Evolutionary conservation across 2,113 vertebrate genomes (phyloP), one percentile per base, ranked within the genome.

Genomic region (Phalacrocorax brasilianus): DNA sequence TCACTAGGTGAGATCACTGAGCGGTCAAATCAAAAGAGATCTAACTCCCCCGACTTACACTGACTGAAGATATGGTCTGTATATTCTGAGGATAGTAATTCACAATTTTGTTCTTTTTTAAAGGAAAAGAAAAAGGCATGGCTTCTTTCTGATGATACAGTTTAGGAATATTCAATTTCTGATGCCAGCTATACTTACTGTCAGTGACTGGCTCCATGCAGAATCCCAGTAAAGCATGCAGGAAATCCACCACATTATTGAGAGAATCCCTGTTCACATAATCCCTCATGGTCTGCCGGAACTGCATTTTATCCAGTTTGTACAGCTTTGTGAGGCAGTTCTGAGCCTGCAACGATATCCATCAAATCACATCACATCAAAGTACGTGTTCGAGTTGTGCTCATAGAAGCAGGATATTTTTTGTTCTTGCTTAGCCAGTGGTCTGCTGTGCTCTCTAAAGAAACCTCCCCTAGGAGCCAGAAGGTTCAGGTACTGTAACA

Each of bases 241-340:
- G 98, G 98, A 99, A 99, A 98, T 99, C 99, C 97, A 99, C 99
- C 88, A 99, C 99, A 20, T 99, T 99, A 98, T 99, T 99, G 94
- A 99, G 99, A 50, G 99, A 99, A 96, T 99, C 99, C 96, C 99
- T 99, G 98, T 99, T 99, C 96, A 99, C 99, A 75, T 99, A 99
- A 95, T 99, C 99, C 92, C 99, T 98, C 99, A 99, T 99, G 30
- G 99, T 99, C 96, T 99, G 99, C 11, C 99, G 99, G 96, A 99
- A 99, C 92, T 99, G 99, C 92, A 99, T 97, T 95, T 99, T 99
- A 98, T 99, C 99, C 98, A 99, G 98, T 97, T 99, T 99, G 97
- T 99, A 99, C 72, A 99, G 98, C 93, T 98, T 99, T 44, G 99
- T 99, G 92, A 99, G 98, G 97, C 99, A 99, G 96, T 98, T 99